Base-by-base conservation (phyloP, 2,888 invertebrate genomes). In the Stenoptilia bipunctidactyla region DNA sequence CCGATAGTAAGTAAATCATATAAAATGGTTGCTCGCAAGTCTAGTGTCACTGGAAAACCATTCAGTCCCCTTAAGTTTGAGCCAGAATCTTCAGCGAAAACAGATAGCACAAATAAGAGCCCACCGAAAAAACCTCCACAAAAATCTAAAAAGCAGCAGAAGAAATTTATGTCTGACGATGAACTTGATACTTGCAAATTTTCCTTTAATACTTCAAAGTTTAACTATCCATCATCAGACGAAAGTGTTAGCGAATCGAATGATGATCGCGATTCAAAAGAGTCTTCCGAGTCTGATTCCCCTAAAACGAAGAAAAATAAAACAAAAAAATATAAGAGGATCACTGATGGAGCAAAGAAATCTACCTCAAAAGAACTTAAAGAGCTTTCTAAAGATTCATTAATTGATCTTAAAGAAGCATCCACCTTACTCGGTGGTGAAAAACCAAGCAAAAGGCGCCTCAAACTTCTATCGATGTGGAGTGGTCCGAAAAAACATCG, bases 401-500 rank as follows among this genome's bases (percentile, higher is more conserved):
- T 80, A 12, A 58, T 72, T 42, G 79, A 82, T 54, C 56, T 82
- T 6, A 82, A 77, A 59, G 80, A 83, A 42, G 73, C 68, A 42
- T 61, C 66, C 36, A 51, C 60, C 37, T 51, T 73, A 42, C 38
- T 70, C 34, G 69, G 80, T 30, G 66, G 64, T 43, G 77, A 77
- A 48, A 79, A 80, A 55, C 75, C 74, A n/a, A 75, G 70, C 47
- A 79, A 77, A 51, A 63, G 76, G 41, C 73, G 89, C 45, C 82
- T 88, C 50, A 88, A 89, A 57, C 70, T 90, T 27, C 83, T 88
- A 44, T 88, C 89, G 1, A 89, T 90, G 75, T 91, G 90, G 90
- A 86, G 86, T 48, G 92, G 92, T 0, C 92, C 93, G 15, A 94
- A 93, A 68, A 86, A 91, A 35, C 92, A 93, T 61, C 87, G 96